Evolutionary conservation across 2,797 vertebrate species (phyloP), one percentile per base, ranked within the genome.

Genomic region (Tarsius wallacei): DNA sequence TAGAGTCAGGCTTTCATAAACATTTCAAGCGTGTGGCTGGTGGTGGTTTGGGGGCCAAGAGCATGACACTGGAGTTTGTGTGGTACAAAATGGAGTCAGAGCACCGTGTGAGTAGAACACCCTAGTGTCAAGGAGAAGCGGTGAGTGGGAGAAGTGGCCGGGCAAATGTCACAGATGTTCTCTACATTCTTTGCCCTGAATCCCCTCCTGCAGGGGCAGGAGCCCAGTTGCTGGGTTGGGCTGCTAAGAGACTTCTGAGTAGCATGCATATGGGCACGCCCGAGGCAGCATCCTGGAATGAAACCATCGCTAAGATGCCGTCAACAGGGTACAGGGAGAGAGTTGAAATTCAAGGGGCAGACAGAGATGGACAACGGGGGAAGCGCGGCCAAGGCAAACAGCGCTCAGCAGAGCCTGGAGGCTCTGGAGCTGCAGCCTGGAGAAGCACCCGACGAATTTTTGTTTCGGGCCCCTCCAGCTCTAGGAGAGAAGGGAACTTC

Each of bases 1-100:
- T 77, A 85, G 21, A 90, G 64, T 89, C 92, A 61, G 59, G 42
- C 10, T 93, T 85, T 95, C 78, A 63, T 90, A 90, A 93, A 76
- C 7, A 28, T 77, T 93, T 81, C n/a, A 78, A 76, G 49, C 82
- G 14, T 76, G 14, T 68, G 57, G 26, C 42, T 83, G 61, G 51
- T 90, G 26, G 63, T 55, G 3, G 57, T 83, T 87, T 89, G 61
- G 61, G 28, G 21, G 17, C 63, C 12, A 93, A 77, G 31, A 85
- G 17, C 24, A 51, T 68, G 36, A 55, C 24, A 33, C 28, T 36
- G 26, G 31, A 42, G 16, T 61, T 87, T 90, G 28, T 64, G 42
- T 82, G 19, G 17, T 14, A 26, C n/a, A 76, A 92, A 68, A 53
- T 26, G 51, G 81, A 21, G 22, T 71, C 81, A 70, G 94, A 82